Evolutionary conservation across 1,140 invertebrate species (phyloP), one percentile per base, ranked within the genome.

Genomic region (Zaprionus ornatus): DNA sequence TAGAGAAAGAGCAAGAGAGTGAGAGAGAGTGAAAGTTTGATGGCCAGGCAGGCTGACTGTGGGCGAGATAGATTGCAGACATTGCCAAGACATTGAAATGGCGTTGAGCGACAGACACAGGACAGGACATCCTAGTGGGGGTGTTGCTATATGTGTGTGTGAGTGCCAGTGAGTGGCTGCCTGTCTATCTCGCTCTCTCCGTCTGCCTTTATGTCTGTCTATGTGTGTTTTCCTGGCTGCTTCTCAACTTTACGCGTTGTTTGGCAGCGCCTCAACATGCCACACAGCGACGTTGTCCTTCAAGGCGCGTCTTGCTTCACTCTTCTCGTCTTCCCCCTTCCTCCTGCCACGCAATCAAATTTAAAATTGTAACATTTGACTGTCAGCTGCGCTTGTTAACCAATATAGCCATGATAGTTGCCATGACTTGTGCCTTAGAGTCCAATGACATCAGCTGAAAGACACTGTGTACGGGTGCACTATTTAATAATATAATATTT

Each of bases 61-160:
- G 55, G 45, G 29, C 42, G 35, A 69, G 74, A 71, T 74, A 74
- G 72, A 74, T 74, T 61, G 65, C 72, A 74, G 72, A 69, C 72
- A 57, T 74, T 69, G 52, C 21, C 68, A 70, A 74, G 72, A 74
- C 72, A 62, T 74, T 69, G 59, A 62, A 70, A 70, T 63, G 60
- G 66, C 66, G 66, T 70, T 62, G 65, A 74, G 71, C 65, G 71
- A 68, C 75, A 77, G 64, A 54, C 50, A 63, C 25, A 54, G 21
- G 48, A 63, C 25, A 54, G 21, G 48, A 45, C 54, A 54, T 32
- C 37, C 27, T n/a, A 50, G 69, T 19, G 50, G 27, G 19, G n/a
- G 23, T 13, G 10, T 50, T 13, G 13, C 4, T 71, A 25, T 25
- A 9, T 60, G 37, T 17, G 37, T 27, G 40, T 52, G 40, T 55